Evolutionary conservation across 2,888 invertebrate genomes (phyloP).

Genomic region (Tiphia femorata): DNA sequence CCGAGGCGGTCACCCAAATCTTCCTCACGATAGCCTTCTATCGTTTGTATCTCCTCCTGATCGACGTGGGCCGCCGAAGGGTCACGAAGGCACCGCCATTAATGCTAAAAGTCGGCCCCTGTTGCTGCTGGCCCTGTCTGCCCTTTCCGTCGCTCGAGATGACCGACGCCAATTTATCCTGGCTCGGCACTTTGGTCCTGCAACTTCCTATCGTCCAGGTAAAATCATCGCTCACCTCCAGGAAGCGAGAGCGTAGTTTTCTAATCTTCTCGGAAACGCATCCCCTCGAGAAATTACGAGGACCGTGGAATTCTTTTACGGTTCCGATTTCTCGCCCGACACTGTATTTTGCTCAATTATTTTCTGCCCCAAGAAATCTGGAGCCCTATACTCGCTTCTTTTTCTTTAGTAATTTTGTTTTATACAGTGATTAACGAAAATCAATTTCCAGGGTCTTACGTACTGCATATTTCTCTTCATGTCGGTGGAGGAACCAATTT

Average conservation of each 20-base stretch:
- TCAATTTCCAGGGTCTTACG: constrained; percentile 51
- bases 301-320: too few species aligned
- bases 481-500: constrained; percentile 52
- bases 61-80: constrained; percentile 68
- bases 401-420: neutral
- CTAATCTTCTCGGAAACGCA: neutral
- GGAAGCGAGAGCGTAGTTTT: neutral
- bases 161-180: constrained; percentile 61
- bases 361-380: neutral
- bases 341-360: too few species aligned
- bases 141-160: constrained; percentile 68
- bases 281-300: neutral
- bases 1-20: constrained; percentile 79
- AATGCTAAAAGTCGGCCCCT: constrained; percentile 76
- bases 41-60: constrained; percentile 77
- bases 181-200: constrained; percentile 73
- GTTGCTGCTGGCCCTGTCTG: constrained; percentile 80
- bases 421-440: neutral
- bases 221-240: constrained; percentile 48
- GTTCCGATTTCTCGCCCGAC: neutral
- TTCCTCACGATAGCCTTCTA: constrained; percentile 79
- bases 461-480: constrained; percentile 57
- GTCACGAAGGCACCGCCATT: constrained; percentile 72
- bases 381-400: neutral
- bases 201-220: constrained; percentile 82